Percentiles rank a stretch among this genome's conserved stretches.
phyloP scores from a whole-genome alignment of 2,797 vertebrate genomes.

The Melanotaenia pygmaea region DNA sequence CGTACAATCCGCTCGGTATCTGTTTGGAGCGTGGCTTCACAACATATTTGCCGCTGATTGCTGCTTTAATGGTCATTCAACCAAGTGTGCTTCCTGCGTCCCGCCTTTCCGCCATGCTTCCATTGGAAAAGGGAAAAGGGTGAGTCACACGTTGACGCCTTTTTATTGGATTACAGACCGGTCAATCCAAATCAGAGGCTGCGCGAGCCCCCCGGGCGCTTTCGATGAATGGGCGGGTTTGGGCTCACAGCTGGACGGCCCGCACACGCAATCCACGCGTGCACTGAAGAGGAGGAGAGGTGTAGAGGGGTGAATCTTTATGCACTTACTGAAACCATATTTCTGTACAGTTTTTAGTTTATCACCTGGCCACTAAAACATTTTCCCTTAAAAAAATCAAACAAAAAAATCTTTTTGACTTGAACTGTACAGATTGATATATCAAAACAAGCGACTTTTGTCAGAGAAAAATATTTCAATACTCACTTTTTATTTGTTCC shows the following conservation, averaged over 20 bases:
- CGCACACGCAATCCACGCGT: slow-evolving; percentile 14
- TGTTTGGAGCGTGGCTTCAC: slow-evolving; percentile 61
- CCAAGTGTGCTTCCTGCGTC: slow-evolving; percentile 80
- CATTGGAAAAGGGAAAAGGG: slow-evolving; percentile 62
- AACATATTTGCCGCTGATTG: slow-evolving; percentile 65
- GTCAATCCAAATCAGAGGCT: slow-evolving; percentile 53
- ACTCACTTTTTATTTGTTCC: neutral
- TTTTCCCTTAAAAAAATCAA: neutral
- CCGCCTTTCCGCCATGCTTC: slow-evolving; percentile 62
- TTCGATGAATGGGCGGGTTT: slow-evolving; percentile 68
- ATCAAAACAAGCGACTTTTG: neutral
- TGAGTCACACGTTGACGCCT: slow-evolving; percentile 56
- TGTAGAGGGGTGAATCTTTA: neutral
- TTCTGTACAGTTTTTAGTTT: neutral
- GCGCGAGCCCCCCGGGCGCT: slow-evolving; percentile 38
- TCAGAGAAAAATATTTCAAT: neutral
- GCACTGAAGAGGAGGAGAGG: neutral
- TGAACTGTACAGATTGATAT: neutral
- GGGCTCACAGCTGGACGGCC: slow-evolving; percentile 65
- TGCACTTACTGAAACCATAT: accelerated
- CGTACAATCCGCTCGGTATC: slow-evolving; percentile 23
- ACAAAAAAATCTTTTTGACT: neutral
- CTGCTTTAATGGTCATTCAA: slow-evolving; percentile 80
- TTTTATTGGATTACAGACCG: slow-evolving; percentile 67
- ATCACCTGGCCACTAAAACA: neutral